Conservation (phyloP, 1,140 invertebrate genomes). For the Sipha flava region DNA sequence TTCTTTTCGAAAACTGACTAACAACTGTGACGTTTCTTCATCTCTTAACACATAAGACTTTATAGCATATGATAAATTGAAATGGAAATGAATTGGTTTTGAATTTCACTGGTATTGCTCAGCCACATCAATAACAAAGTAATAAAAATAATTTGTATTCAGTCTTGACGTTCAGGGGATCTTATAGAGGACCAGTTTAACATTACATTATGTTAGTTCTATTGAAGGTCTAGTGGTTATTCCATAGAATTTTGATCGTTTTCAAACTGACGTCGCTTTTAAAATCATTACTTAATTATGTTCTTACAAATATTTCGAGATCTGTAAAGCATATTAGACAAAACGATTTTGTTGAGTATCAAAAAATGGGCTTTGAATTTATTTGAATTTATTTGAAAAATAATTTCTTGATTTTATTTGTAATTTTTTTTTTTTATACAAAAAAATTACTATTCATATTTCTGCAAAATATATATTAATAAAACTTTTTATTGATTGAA, state of each 20-base stretch:
- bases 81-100: constrained; percentile 12
- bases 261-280: neutral
- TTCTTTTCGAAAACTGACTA: neutral
- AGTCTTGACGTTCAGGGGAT: neutral
- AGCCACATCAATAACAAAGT: neutral
- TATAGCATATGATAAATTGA: neutral
- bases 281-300: neutral
- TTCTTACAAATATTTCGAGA: no score
- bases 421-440: no score
- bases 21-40: neutral
- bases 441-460: no score
- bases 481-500: no score
- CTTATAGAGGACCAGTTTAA: neutral
- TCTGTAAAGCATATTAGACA: no score
- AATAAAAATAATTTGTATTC: constrained; percentile 4
- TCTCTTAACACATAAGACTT: neutral
- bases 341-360: no score
- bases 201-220: no score
- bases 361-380: no score
- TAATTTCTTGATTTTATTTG: no score
- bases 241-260: neutral
- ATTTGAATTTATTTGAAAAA: no score
- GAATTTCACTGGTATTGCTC: neutral
- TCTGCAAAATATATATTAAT: no score
- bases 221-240: no score